These are phyloP conservation scores for Craterocephalus amniculus DNA, from an alignment of 2,797 vertebrate species.

Conservation along the genomic window DNA sequence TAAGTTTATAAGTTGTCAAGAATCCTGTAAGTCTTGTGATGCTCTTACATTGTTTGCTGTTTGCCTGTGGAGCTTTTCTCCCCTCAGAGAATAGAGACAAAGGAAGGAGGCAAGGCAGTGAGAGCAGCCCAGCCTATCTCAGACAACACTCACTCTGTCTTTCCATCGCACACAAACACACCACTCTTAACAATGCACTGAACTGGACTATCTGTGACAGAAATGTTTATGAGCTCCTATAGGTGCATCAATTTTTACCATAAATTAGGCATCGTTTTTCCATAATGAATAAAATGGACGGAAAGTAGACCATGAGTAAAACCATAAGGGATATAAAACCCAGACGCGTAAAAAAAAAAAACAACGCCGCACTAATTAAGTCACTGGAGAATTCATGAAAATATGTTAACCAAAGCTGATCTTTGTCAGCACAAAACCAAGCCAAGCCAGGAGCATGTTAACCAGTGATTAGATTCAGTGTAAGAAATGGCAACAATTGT, in stretches of 20 bases:
- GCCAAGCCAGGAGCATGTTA: slow-evolving; percentile 51
- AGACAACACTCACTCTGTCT: slow-evolving; percentile 80
- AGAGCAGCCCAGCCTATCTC: slow-evolving; percentile 79
- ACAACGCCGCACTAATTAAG: slow-evolving; percentile 64
- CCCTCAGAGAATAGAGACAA: slow-evolving; percentile 81
- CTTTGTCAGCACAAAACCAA: slow-evolving; percentile 58
- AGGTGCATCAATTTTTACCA: slow-evolving; percentile 42
- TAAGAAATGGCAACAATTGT: slow-evolving; percentile 32
- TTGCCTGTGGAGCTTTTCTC: slow-evolving; percentile 78
- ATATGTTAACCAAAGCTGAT: slow-evolving; percentile 46
- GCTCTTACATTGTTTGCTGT: slow-evolving; percentile 79
- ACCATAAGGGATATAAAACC: slow-evolving; percentile 57
- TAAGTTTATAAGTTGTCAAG: slow-evolving; percentile 62
- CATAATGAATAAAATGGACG: slow-evolving; percentile 28
- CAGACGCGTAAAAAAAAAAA: slow-evolving; percentile 55
- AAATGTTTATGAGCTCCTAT: slow-evolving; percentile 47
- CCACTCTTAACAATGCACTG: slow-evolving; percentile 54
- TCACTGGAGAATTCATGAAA: slow-evolving; percentile 65
- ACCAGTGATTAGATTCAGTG: slow-evolving; percentile 44
- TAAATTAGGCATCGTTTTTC: slow-evolving; percentile 44
- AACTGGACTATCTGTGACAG: slow-evolving; percentile 66
- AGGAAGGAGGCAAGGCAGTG: slow-evolving; percentile 75
- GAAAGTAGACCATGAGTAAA: slow-evolving; percentile 53
- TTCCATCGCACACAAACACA: slow-evolving; percentile 67
- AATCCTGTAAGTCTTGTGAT: slow-evolving; percentile 75